Conservation (phyloP, 2,797 vertebrate species). For the Remorina albescens region DNA sequence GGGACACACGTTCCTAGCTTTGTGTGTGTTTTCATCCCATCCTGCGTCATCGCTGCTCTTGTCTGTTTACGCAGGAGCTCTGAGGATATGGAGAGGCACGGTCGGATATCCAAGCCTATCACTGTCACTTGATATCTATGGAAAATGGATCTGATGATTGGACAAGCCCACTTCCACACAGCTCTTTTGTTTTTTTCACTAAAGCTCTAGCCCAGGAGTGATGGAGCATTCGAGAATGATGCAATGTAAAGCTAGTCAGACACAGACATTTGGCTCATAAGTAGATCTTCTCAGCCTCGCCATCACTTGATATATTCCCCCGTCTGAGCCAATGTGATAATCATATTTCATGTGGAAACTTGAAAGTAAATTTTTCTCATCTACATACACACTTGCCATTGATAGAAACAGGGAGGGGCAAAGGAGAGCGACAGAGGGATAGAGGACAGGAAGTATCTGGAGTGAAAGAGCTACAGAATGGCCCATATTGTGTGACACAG, state of each 20-base stretch:
- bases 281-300: slow-evolving; percentile 6
- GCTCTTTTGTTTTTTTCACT: slow-evolving; percentile 16
- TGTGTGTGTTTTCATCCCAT: slow-evolving; percentile 51
- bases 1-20: slow-evolving; percentile 32
- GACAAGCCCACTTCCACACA: slow-evolving; percentile 38
- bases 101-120: slow-evolving; percentile 55
- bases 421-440: slow-evolving; percentile 19
- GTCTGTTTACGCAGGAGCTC: slow-evolving; percentile 66
- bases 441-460: slow-evolving; percentile 15
- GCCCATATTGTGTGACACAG: slow-evolving; percentile 70
- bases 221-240: slow-evolving; percentile 32
- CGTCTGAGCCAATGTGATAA: slow-evolving; percentile 17
- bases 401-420: slow-evolving; percentile 9
- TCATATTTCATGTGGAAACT: slow-evolving; percentile 25
- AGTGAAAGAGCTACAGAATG: slow-evolving; percentile 50
- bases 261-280: slow-evolving; percentile 21
- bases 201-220: not conserved
- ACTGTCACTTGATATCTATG: slow-evolving; percentile 59
- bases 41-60: slow-evolving; percentile 63
- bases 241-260: slow-evolving; percentile 24
- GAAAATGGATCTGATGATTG: slow-evolving; percentile 63
- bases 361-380: slow-evolving; percentile 6
- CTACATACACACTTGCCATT: not conserved
- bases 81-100: slow-evolving; percentile 47
- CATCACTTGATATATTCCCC: slow-evolving; percentile 18